A percentile compares a stretch with the other conserved stretches of the same genome.
These are phyloP conservation scores for Australoheros facetus DNA, from an alignment of 2,797 vertebrate species.

Conservation along the genomic window DNA sequence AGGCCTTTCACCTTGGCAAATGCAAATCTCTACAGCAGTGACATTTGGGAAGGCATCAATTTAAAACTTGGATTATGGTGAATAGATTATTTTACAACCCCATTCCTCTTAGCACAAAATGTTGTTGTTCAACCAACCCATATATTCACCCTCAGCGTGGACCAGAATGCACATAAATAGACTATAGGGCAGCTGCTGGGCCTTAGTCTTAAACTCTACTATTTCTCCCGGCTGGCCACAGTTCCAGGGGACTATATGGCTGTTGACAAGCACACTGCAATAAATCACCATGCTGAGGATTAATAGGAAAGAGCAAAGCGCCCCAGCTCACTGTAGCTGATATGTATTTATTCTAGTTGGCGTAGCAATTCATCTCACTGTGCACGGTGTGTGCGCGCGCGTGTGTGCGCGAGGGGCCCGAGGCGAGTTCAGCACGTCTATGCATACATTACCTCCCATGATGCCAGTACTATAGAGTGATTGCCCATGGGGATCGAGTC, in stretches of 20 bases:
- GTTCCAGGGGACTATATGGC: slow-evolving; percentile 67
- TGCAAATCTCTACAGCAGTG: slow-evolving; percentile 53
- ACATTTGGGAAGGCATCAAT: slow-evolving; percentile 59
- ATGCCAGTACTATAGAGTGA: slow-evolving; percentile 70
- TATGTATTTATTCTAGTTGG: slow-evolving; percentile 79
- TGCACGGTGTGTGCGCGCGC: slow-evolving; percentile 15
- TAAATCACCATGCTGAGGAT: slow-evolving; percentile 77
- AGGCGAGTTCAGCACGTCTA: slow-evolving; percentile 65
- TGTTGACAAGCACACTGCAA: slow-evolving; percentile 74
- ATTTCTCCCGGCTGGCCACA: slow-evolving; percentile 56
- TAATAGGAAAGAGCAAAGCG: slow-evolving; percentile 79
- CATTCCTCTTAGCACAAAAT: slow-evolving; percentile 48
- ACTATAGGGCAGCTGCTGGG: slow-evolving; percentile 54
- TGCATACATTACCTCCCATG: slow-evolving; percentile 77
- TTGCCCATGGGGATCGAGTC: slow-evolving; percentile 72
- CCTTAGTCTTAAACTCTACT: slow-evolving; percentile 67
- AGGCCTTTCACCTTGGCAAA: slow-evolving; percentile 61
- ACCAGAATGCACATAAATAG: slow-evolving; percentile 63
- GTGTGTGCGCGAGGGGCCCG: slow-evolving; percentile 35
- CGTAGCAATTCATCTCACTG: slow-evolving; percentile 72
- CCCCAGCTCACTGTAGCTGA: slow-evolving; percentile 72
- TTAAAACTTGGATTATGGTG: slow-evolving; percentile 66
- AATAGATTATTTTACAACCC: slow-evolving; percentile 56
- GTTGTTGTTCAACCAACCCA: slow-evolving; percentile 46
- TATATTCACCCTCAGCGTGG: slow-evolving; percentile 50